Base-by-base conservation (phyloP, 2,113 vertebrate species). In the Hydrolagus affinis region DNA sequence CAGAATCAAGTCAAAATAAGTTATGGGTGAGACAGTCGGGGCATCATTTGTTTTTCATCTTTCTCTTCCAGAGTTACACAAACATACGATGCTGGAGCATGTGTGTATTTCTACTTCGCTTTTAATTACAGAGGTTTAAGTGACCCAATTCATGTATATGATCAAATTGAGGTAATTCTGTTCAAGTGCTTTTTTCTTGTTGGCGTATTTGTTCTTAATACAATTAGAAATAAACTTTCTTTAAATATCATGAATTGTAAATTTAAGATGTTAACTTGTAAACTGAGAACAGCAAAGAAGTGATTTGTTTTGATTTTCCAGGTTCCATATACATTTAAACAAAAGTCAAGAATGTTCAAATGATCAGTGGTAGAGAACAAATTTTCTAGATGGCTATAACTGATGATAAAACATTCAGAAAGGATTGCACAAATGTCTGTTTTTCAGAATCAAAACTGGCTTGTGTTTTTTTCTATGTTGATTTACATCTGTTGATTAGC, bases 51-150 rank as follows among this genome's bases (percentile, higher is more conserved):
- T 83, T 75, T 87, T 19, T 6, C 44, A 44, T 44, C 88, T 87
- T 88, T 87, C 23, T 92, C 21, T 90, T 91, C 87, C 89, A 99
- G 98, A 92, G 97, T 99, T 86, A 99, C 98, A 0, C 98, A 99
- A 92, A 98, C 95, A 0, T 99, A 99, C 0, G 98, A 99, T 85
- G 93, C 95, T 7, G 98, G 97, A 78, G 97, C 98, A 87, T 99
- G 98, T 86, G 94, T 99, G 91, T 99, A 99, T 93, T 99, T 99
- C 94, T 99, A 99, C 93, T 98, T 99, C 93, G 98, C 96, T 93
- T 99, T 98, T 94, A 98, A 99, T 94, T 99, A 98, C 94, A 94
- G 97, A 90, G 98, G 98, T 91, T 95, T 99, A 89, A 92, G 95
- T 85, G 96, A 99, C 87, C 98, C 98, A 64, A 85, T 99, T 88